Base-by-base conservation (phyloP, 1,140 invertebrate species). In the Mactra quadrangularis region DNA sequence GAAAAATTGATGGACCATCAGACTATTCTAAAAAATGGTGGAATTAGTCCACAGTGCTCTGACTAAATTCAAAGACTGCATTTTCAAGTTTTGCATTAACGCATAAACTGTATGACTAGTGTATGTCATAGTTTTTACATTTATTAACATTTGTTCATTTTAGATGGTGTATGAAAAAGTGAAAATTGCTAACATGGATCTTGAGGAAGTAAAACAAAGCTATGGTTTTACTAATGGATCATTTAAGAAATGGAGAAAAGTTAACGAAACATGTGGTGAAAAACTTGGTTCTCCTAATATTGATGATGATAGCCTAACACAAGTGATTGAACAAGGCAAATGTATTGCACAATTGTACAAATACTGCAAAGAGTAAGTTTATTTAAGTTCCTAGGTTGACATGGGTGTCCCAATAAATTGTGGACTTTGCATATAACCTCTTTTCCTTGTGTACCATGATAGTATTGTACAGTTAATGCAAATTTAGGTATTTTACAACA, bases 221-320 rank as follows among this genome's bases (percentile, higher is more conserved):
- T 70, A 47, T 50, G 45, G 41, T 7, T 62, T 62, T 33, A 50
- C 15, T 3, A 41, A 27, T n/a, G 17, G 3, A 31, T 15, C 19
- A 13, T 47, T 76, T 33, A 76, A 76, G 45, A 45, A 60, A 17
- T 76, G 74, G 74, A 47, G 38, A 31, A 50, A 35, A 31, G 55
- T 50, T 17, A 62, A 76, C 50, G 74, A 76, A 29, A 41, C 41
- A 2, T 62, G 17, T 50, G 74, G 55, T 27, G 27, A 62, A 22
- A 47, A 62, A 45, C 17, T 76, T 35, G 25, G 11, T 6, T 25
- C 3, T 22, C 22, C 15, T 55, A 25, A 62, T 31, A 38, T 38
- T 55, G 50, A 55, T 38, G 7, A 4, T 15, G 45, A 31, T n/a
- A 22, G 59, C 3, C 35, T 64, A 15, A n/a, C 17, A 22, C 6